Evolutionary conservation across 2,113 vertebrate species (phyloP).

Genomic region (Thamnophis sirtalis): DNA sequence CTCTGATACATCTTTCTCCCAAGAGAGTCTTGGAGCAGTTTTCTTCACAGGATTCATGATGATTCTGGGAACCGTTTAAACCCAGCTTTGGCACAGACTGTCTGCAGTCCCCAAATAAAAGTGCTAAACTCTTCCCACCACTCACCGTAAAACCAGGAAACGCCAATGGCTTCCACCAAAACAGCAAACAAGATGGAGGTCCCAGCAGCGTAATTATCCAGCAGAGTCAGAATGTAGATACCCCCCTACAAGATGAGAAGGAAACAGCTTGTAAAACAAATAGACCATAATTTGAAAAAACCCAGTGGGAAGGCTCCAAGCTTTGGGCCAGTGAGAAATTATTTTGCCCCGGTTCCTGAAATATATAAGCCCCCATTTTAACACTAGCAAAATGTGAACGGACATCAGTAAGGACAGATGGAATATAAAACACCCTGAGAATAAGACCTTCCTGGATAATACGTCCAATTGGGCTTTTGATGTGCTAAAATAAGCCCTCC

Average conservation of each 20-base stretch:
- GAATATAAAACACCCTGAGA: background rate
- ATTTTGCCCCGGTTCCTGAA: background rate
- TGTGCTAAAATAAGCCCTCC: too few species aligned
- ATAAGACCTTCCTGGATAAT: too few species aligned
- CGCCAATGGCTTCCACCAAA: slow-evolving; percentile 93
- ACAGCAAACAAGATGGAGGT: slow-evolving; percentile 96
- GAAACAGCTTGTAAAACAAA: background rate
- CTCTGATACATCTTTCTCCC: background rate
- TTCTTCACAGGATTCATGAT: background rate
- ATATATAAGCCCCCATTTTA: background rate
- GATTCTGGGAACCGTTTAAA: background rate
- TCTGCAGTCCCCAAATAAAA: background rate
- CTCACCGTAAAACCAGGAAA: slow-evolving; percentile 98
- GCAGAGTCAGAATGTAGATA: slow-evolving; percentile 91
- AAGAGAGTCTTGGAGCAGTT: background rate
- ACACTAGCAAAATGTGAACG: background rate
- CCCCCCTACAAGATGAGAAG: slow-evolving; percentile 79
- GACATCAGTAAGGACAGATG: too few species aligned
- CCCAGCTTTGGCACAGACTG: background rate
- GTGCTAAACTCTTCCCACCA: background rate
- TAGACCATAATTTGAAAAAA: rapidly evolving
- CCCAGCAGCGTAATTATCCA: slow-evolving; percentile 94
- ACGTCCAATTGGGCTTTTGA: too few species aligned
- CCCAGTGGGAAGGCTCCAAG: background rate
- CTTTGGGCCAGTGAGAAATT: background rate